Evolutionary conservation across 2,888 invertebrate genomes (phyloP).

Genomic region (Trichogramma dendrolimi): DNA sequence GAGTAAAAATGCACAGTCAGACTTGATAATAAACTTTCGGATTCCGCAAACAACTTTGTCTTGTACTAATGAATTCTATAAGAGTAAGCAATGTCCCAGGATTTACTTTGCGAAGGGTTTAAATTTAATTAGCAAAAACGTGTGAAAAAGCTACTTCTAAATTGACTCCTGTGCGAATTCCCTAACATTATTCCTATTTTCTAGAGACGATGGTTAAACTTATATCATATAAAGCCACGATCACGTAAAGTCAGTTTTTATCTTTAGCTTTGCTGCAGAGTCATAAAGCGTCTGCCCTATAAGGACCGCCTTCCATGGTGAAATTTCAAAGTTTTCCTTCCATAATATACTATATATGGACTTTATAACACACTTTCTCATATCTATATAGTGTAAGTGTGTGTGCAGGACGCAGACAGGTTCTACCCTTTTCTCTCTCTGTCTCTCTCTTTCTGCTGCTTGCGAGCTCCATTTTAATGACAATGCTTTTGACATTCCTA

Average conservation of each 20-base stretch:
- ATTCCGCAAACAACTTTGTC: too few relatives aligned
- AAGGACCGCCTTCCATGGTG: constrained; percentile 3
- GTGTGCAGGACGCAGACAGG: constrained; percentile 3
- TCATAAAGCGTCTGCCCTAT: constrained; percentile 16
- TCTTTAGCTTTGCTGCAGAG: background rate
- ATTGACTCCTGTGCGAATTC: too few relatives aligned
- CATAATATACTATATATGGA: background rate
- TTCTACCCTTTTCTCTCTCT: constrained; percentile 10
- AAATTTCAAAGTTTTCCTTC: constrained; percentile 15
- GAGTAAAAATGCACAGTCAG: too few relatives aligned
- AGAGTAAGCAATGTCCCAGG: background rate
- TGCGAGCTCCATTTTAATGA: constrained; percentile 1
- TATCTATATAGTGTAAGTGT: background rate
- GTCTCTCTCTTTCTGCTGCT: constrained; percentile 2
- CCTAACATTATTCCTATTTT: background rate
- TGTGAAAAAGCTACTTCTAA: background rate
- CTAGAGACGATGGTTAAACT: constrained; percentile 19
- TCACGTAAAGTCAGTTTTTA: constrained; percentile 25
- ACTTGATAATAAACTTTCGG: too few relatives aligned
- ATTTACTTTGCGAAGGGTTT: background rate
- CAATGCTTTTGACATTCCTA: constrained; percentile 10
- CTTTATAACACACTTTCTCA: too few relatives aligned
- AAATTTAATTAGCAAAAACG: background rate
- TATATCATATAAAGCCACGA: constrained; percentile 13
- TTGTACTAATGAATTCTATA: too few relatives aligned